Base-by-base conservation (phyloP, 2,797 vertebrate genomes). In the Danio jaintianensis region DNA sequence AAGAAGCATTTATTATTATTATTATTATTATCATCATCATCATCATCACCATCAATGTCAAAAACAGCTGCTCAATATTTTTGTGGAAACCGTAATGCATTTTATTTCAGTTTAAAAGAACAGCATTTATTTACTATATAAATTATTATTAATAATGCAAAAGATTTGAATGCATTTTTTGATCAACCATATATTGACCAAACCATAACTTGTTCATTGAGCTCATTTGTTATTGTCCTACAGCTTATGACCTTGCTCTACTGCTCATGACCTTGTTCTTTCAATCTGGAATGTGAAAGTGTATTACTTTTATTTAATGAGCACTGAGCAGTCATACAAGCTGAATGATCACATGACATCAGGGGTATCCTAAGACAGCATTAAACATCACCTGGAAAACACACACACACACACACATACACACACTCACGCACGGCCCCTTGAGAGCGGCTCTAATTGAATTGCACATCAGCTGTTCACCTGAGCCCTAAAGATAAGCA, bases 381-480 rank as follows among this genome's bases (percentile, higher is more conserved):
- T 75, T 38, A 77, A 43, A 61, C n/a, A 36, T 45, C 59, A 29
- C n/a, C 22, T 36, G 59, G 42, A 4, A 56, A 16, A 20, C 36
- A 43, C 16, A 36, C 59, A 75, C 18, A 5, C 47, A 22, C 0
- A 53, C 20, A 69, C 36, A 1, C 29, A 29, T 36, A 75, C 36
- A 56, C 16, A 36, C 59, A 75, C 18, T 5, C 47, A 22, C 0
- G 59, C 20, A 64, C 43, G 12, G 11, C 36, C 64, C 40, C 56
- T 68, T 78, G 55, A 69, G 68, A 78, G 42, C 4, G 38, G 7
- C 47, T 55, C 13, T 78, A 86, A 86, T 67, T 90, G 82, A 90
- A 92, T 89, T 86, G 88, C 78, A 87, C 86, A 90, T 91, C 89
- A 90, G 89, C 89, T 91, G 90, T 86, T 91, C 85, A 87, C 88